A percentile compares a stretch with the other conserved stretches of the same genome.
These are phyloP conservation scores for Acinonyx jubatus DNA, from an alignment of 2,113 vertebrate genomes.

Conservation along the genomic window DNA sequence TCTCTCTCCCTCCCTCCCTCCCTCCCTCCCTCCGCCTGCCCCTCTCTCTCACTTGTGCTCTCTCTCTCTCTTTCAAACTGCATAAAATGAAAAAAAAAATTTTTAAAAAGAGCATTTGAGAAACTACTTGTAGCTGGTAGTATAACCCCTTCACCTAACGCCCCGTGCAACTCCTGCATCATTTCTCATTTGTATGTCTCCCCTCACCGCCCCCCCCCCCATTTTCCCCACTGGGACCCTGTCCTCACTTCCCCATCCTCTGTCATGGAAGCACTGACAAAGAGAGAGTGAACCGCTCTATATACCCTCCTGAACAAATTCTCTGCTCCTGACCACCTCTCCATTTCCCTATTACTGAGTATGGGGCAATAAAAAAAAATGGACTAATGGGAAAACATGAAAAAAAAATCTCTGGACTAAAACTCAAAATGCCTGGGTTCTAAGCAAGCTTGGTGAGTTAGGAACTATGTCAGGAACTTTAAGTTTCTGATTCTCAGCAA, in stretches of 20 bases:
- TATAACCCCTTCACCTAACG: background rate
- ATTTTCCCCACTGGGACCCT: background rate
- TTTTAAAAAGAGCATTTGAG: background rate
- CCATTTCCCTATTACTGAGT: background rate
- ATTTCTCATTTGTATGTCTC: background rate
- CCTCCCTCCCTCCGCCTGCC: no score
- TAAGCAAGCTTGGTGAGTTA: background rate
- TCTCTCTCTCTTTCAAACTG: no score
- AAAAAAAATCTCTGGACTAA: background rate
- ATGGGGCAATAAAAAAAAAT: background rate
- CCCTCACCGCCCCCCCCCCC: background rate
- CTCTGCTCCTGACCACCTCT: background rate
- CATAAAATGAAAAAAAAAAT: no score
- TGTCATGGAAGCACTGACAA: background rate
- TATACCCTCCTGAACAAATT: background rate
- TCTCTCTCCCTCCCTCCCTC: rapidly evolving
- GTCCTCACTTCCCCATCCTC: background rate
- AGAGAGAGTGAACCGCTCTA: background rate
- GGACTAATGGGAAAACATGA: no score
- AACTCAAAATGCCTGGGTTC: background rate
- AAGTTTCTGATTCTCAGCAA: background rate
- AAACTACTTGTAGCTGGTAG: background rate
- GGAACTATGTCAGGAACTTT: background rate
- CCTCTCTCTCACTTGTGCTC: no score
- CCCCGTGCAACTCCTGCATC: background rate